A percentile compares a stretch with the other conserved stretches of the same genome.
Conservation (phyloP, 2,113 vertebrate genomes). For the Pollimyrus isidori region DNA sequence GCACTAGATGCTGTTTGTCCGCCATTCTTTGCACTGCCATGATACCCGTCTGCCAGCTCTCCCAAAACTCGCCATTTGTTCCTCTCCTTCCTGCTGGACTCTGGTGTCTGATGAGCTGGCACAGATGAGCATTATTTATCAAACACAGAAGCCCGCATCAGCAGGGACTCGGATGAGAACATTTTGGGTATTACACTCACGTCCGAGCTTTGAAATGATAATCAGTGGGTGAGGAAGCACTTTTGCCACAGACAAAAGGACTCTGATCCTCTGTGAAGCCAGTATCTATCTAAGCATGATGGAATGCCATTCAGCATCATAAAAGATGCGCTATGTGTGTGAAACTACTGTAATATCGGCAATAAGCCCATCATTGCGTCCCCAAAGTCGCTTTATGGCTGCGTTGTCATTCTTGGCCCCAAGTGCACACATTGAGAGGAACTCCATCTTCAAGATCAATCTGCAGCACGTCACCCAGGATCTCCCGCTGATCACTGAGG, state of each 20-base stretch:
- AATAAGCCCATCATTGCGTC: background rate
- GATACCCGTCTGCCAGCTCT: background rate
- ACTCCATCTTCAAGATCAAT: constrained; percentile 1
- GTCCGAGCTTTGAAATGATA: background rate
- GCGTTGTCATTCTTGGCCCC: background rate
- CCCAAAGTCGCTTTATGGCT: background rate
- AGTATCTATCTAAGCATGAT: constrained; percentile 1
- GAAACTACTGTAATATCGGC: background rate
- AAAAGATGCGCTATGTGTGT: background rate
- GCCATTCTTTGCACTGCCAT: background rate
- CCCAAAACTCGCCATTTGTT: background rate
- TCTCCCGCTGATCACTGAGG: background rate
- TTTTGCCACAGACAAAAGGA: background rate
- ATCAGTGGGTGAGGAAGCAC: background rate
- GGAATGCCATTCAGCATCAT: background rate
- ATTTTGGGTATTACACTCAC: background rate
- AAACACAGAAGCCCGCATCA: background rate
- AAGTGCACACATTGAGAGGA: background rate
- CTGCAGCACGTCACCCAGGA: background rate
- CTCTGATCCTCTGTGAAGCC: background rate
- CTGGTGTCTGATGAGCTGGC: background rate
- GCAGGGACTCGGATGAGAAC: background rate
- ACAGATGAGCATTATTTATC: background rate
- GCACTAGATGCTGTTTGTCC: background rate
- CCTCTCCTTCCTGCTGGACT: background rate